Percentiles rank a stretch among this genome's conserved stretches.
Conservation (phyloP, 2,888 invertebrate species). For the Drosophila paucipuncta region DNA sequence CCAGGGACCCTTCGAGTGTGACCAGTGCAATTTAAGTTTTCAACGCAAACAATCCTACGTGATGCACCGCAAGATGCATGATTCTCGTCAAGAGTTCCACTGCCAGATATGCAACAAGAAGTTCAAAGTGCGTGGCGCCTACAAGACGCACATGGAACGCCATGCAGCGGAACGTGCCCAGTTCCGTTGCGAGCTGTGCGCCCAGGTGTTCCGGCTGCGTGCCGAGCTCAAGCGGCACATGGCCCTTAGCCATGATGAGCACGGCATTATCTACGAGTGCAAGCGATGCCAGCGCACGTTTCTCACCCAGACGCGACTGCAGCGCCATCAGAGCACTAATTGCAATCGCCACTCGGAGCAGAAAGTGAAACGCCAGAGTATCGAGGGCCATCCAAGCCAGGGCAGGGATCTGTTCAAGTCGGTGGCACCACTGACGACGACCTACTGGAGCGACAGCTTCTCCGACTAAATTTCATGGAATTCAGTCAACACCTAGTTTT, state of each 20-base stretch:
- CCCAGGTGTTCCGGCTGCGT: slow-evolving; percentile 77
- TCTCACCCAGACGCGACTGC: slow-evolving; percentile 78
- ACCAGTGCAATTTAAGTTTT: slow-evolving; percentile 86
- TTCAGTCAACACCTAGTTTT: neutral
- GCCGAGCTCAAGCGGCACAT: slow-evolving; percentile 83
- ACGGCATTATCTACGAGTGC: slow-evolving; percentile 79
- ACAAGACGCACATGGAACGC: slow-evolving; percentile 85
- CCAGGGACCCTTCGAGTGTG: slow-evolving; percentile 67
- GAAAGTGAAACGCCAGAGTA: slow-evolving; percentile 45
- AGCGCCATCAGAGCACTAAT: slow-evolving; percentile 77
- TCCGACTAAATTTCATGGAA: slow-evolving; percentile 81
- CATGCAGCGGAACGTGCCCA: slow-evolving; percentile 81
- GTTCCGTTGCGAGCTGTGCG: slow-evolving; percentile 69
- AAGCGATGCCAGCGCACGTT: slow-evolving; percentile 84
- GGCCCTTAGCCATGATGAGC: slow-evolving; percentile 80
- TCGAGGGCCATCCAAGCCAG: slow-evolving; percentile 62
- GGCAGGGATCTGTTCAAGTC: slow-evolving; percentile 85
- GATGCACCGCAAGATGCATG: slow-evolving; percentile 86
- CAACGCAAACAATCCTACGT: slow-evolving; percentile 86
- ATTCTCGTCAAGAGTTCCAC: slow-evolving; percentile 81
- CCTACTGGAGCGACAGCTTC: slow-evolving; percentile 86
- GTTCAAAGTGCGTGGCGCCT: slow-evolving; percentile 85
- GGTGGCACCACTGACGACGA: slow-evolving; percentile 85
- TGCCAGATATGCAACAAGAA: slow-evolving; percentile 85
- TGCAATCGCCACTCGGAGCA: slow-evolving; percentile 57